Evolutionary conservation across 2,797 vertebrate species (phyloP), one percentile per base, ranked within the genome.

Genomic region (Hippocampus kuda): DNA sequence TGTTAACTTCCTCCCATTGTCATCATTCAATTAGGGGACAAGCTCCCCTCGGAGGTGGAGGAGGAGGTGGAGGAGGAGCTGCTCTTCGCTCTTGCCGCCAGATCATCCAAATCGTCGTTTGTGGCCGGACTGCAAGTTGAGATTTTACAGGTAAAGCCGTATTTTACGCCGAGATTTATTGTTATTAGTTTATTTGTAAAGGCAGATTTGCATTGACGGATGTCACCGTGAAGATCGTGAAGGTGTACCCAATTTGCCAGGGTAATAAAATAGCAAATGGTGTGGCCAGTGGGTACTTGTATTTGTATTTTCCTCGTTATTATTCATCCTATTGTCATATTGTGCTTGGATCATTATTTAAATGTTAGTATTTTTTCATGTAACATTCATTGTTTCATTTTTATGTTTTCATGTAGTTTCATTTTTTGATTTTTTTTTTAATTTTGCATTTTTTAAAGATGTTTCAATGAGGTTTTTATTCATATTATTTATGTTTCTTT

Each of bases 1-100:
- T 38, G 26, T 8, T 60, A 34, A 60, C 27, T 34, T 30, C 57
- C 57, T 60, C 27, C 57, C 27, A 2, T 60, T 60, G 30, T 60
- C 24, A 34, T 60, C 30, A 34, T 61, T 38, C 15, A 20, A 38
- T 61, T 38, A 61, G 30, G 34, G 4, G 27, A 38, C 59, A 59
- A 59, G 24, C 48, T 62, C 77, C 69, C 20, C 49, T 51, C 34
- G 34, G 34, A 18, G 48, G 13, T 7, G 26, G 26, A 69, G 63
- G 62, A 70, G 4, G 24, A 34, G 16, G 57, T 20, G 30, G 57
- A 60, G 5, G 57, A 60, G 57, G 59, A 61, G 59, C 18, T 22
- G 59, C 30, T 61, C 30, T 61, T 34, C 9, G 30, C 30, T 61
- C 27, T 34, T 38, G 27, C 20, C 59, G 18, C 15, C 30, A 22